Percentiles rank a stretch among this genome's conserved stretches.
Conservation (phyloP, 2,113 vertebrate species). For the Lepidothrix coronata region DNA sequence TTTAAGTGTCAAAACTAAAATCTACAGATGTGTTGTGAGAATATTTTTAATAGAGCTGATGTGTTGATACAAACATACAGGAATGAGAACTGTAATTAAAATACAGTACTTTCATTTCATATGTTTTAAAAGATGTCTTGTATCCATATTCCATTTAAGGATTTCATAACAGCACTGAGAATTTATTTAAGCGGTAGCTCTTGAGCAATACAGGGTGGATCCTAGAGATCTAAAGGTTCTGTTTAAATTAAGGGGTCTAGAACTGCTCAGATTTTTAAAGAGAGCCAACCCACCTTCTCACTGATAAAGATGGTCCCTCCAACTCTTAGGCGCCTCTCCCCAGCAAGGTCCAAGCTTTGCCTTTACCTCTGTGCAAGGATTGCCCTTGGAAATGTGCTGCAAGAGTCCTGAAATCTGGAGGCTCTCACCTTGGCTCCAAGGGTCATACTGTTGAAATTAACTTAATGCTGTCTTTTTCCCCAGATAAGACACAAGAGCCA, state of each 20-base stretch:
- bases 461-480: background rate
- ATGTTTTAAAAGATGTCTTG: background rate
- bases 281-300: background rate
- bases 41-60: background rate
- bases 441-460: background rate
- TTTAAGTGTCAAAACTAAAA: background rate
- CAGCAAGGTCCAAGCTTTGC: background rate
- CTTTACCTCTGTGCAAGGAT: background rate
- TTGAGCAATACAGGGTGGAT: background rate
- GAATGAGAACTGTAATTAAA: background rate
- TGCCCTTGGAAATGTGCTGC: background rate
- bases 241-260: background rate
- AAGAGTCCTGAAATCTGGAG: background rate
- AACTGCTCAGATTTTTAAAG: background rate
- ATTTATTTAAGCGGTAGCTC: background rate
- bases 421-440: background rate
- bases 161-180: background rate
- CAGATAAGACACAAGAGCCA: background rate
- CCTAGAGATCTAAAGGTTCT: background rate
- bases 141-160: background rate
- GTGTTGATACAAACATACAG: background rate
- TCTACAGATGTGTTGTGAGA: background rate
- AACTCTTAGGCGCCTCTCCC: background rate
- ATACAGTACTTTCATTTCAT: background rate
- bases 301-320: background rate